Base-by-base conservation (phyloP, 2,113 vertebrate species). In the Sander lucioperca region DNA sequence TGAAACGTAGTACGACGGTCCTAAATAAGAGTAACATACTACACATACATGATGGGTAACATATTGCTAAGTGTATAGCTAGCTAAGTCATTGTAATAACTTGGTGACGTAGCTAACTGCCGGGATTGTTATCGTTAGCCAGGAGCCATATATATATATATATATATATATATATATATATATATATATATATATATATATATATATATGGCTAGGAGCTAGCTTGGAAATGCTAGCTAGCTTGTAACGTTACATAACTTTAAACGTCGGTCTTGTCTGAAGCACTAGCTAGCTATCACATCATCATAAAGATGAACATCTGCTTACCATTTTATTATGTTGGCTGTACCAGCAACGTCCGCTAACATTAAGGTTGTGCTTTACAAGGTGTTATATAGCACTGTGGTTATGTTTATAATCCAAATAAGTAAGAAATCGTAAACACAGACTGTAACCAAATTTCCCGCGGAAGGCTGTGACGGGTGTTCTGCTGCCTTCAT, bases 391-490 rank as follows among this genome's bases (percentile, higher is more conserved):
- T 58, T 61, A 45, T 25, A 5, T 4, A 1, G 6, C 3, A 2
- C 0, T n/a, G 2, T 16, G 19, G 9, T 3, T 62, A 1, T 56
- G 21, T 47, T 12, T 53, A 0, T 65, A 61, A 61, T 56, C 47
- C 30, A 54, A 83, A 85, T 4, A 47, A 6, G 15, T 53, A 9
- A n/a, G 14, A 14, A 56, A 33, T 33, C 2, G 43, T n/a, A 27
- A 1, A 15, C 1, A 1, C 0, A 1, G 1, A 67, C 73, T 72
- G 83, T 8, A 39, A 39, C 39, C 39, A 11, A 93, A 91, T 83
- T 86, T 93, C 93, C 91, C 92, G 93, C 92, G 87, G 47, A 72
- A 23, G 30, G 23, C 3, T 45, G 48, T 59, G 69, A 77, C 50
- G 27, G 1, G 5, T 0, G 0, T 0, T 18, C 0, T 64, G 90